phyloP scores from a whole-genome alignment of 2,113 vertebrate species.

The Marmota flaviventris region DNA sequence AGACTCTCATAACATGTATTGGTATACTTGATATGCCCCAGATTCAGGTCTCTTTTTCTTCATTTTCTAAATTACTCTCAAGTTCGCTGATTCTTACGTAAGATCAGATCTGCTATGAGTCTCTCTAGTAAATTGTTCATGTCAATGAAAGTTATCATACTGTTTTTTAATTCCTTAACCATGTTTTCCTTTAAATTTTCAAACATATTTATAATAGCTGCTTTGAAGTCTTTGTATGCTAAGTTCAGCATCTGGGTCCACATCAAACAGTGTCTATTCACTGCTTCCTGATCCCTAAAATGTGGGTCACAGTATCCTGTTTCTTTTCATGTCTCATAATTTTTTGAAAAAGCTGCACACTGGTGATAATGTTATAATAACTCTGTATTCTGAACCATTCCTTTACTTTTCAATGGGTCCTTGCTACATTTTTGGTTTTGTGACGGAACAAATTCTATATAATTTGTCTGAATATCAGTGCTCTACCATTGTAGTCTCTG shows the following conservation, averaged over 20 bases:
- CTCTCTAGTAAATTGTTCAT: background rate
- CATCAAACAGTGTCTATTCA: background rate
- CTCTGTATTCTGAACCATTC: background rate
- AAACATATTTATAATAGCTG: background rate
- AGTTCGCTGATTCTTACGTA: background rate
- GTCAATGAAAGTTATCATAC: background rate
- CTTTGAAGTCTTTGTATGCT: slow-evolving; percentile 1
- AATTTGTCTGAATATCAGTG: background rate
- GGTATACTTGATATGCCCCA: background rate
- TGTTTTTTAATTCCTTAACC: background rate
- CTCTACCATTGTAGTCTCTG: background rate
- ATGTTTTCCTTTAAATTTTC: background rate
- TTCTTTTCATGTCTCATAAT: background rate
- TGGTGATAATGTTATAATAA: background rate
- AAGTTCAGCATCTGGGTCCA: background rate
- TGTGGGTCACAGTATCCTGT: too few relatives aligned
- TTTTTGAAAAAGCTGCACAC: background rate
- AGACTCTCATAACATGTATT: background rate
- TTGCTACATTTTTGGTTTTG: background rate
- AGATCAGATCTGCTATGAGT: background rate
- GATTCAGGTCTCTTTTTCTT: background rate
- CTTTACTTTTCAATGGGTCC: background rate
- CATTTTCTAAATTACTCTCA: background rate
- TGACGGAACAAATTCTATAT: background rate
- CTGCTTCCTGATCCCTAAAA: too few relatives aligned